A percentile compares a stretch with the other conserved stretches of the same genome.
These are phyloP conservation scores for Otocyon megalotis DNA, from an alignment of 2,113 vertebrate species.

Conservation along the genomic window DNA sequence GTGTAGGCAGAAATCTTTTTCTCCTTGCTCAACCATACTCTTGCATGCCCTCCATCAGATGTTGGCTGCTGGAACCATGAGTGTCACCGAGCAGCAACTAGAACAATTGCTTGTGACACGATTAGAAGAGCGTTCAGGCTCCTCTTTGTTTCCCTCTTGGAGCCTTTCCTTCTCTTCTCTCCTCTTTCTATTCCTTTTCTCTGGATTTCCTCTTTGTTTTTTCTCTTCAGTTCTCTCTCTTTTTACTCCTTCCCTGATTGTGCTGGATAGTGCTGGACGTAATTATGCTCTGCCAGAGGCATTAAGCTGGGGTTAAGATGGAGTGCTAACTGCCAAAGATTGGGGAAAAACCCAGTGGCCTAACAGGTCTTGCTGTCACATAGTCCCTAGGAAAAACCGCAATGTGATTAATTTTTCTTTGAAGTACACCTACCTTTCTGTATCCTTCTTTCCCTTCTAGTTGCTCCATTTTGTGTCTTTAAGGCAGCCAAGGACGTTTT, in stretches of 20 bases:
- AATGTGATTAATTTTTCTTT: neutral
- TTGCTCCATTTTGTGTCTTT: neutral
- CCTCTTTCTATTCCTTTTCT: neutral
- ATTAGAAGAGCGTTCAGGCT: neutral
- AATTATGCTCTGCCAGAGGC: neutral
- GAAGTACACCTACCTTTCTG: neutral
- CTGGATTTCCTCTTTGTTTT: neutral
- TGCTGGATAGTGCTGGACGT: neutral
- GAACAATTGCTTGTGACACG: neutral
- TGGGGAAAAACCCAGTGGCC: neutral
- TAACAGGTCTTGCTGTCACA: neutral
- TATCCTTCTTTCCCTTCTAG: neutral
- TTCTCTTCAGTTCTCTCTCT: neutral
- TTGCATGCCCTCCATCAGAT: neutral
- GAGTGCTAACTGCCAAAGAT: neutral
- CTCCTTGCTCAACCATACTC: neutral
- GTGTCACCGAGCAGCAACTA: neutral
- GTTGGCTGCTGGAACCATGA: neutral
- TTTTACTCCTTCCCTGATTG: neutral
- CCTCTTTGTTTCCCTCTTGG: neutral
- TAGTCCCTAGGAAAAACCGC: neutral
- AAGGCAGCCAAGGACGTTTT: neutral
- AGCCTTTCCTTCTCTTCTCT: neutral
- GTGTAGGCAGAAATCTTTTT: neutral
- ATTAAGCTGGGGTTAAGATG: neutral